Evolutionary conservation across 2,113 vertebrate species (phyloP), one percentile per base, ranked within the genome.

Genomic region (Actenoides lindsayi): DNA sequence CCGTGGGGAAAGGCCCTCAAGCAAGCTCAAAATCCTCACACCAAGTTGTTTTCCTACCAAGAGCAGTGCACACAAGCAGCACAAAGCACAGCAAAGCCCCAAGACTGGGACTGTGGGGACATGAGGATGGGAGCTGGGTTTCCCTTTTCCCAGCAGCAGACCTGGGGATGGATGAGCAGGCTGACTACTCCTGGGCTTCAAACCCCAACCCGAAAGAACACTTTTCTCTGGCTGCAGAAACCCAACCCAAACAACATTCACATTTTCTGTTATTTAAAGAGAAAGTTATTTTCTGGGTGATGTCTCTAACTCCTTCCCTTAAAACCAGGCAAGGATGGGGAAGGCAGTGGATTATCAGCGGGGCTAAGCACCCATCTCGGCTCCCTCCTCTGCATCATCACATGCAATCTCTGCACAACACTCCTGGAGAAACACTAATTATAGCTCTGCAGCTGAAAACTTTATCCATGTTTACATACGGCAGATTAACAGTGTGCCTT

Each of bases 351-450:
- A 79, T 50, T 53, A 78, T 69, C 54, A 16, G 19, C 4, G 0
- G 7, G 30, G 37, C 62, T 11, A 8, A 88, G 53, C 27, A 44
- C 64, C 35, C 63, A 16, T 41, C 64, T 76, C 9, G 0, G 48
- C 75, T 90, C 59, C 71, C 75, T 92, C 63, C 71, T 56, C 93
- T 62, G 63, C 50, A 41, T 11, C 71, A 44, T 27, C 71, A 24
- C 83, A 80, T 28, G 71, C 63, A n/a, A 89, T n/a, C 73, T 33
- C 93, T 27, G 5, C 76, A 41, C 67, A 68, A 7, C 51, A 5
- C 71, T 76, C 68, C 93, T 27, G 63, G 31, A 90, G 89, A 69
- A 94, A 42, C 62, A 19, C 57, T 90, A 94, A 91, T 92, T 95
- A 89, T 18, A 92, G 83, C 80, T 94, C 83, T 28, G 42, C 30